Base-by-base conservation (phyloP, 2,113 vertebrate genomes). In the Rissa tridactyla region DNA sequence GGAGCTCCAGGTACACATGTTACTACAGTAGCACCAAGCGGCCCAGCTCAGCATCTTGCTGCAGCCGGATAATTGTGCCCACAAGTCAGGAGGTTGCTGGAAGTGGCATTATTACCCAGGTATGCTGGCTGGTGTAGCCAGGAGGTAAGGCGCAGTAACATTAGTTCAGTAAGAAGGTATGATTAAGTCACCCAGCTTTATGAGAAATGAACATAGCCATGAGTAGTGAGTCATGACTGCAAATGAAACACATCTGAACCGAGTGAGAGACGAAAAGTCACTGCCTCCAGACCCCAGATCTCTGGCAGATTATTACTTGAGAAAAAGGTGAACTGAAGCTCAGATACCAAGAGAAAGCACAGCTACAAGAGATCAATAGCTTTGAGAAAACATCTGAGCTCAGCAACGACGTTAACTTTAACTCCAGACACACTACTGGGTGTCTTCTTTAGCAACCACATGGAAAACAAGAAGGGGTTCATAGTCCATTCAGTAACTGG, bases 131-230 rank as follows among this genome's bases (percentile, higher is more conserved):
- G 93, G 19, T 88, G 92, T 97, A 97, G 95, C 96, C 96, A 96
- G 96, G 90, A 97, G 96, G 96, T 61, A 97, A 93, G 96, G 96
- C 18, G 96, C 96, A 97, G 94, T 88, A 91, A 75, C 85, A 88
- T 96, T 90, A 96, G 87, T 87, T 96, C 94, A 97, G 92, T 22
- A 47, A 73, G 91, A 96, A 96, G 94, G 95, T 90, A 97, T 96
- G 96, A 95, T 96, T 88, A 96, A 94, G 94, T 97, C 93, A 97
- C 87, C 11, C 9, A 6, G 62, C 27, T 96, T 95, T 94, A 93
- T 87, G 87, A 96, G 92, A 65, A 88, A 36, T 44, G 78, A 96
- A 52, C 58, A 76, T 29, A 64, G 89, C 64, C 38, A 0, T 52
- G 93, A 85, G 89, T 72, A 78, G 54, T 95, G 96, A 96, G 92